Base-by-base conservation (phyloP, 2,888 invertebrate genomes). In the Panopea generosa region DNA sequence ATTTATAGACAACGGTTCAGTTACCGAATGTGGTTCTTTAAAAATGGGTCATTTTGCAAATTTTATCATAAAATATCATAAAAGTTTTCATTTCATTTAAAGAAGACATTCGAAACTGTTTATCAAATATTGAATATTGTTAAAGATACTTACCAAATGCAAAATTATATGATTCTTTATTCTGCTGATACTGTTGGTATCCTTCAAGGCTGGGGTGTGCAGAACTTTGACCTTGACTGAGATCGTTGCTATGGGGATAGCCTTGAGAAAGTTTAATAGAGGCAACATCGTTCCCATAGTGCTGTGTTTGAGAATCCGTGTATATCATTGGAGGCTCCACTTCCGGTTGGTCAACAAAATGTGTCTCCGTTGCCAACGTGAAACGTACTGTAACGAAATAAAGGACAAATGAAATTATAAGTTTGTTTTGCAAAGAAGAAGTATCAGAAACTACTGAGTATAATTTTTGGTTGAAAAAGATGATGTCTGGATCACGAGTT, bases 381-480 rank as follows among this genome's bases (percentile, higher is more conserved):
- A 76, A 76, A n/a, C 27, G 29, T 2, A 70, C 76, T 76, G 71
- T n/a, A n/a, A n/a, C n/a, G n/a, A 61, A 75, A 69, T 18, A 65
- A 24, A 22, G 40, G 11, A 33, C 11, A 33, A 33, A 7, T n/a
- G n/a, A 33, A 11, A 33, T 33, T 33, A 33, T 33, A 33, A 33
- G 11, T 33, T 7, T 33, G 33, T 33, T 33, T 33, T 11, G 33
- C 4, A 33, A 4, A 4, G 33, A 33, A 7, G 33, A n/a, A n/a
- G n/a, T n/a, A n/a, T n/a, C n/a, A n/a, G n/a, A n/a, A n/a, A n/a
- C n/a, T n/a, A n/a, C n/a, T n/a, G n/a, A n/a, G n/a, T n/a, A n/a
- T n/a, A n/a, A n/a, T n/a, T n/a, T n/a, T n/a, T n/a, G n/a, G n/a
- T n/a, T n/a, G n/a, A n/a, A n/a, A n/a, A n/a, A n/a, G n/a, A n/a